Evolutionary conservation across 2,113 vertebrate species (phyloP).

Genomic region (Notarius lentiginosus): DNA sequence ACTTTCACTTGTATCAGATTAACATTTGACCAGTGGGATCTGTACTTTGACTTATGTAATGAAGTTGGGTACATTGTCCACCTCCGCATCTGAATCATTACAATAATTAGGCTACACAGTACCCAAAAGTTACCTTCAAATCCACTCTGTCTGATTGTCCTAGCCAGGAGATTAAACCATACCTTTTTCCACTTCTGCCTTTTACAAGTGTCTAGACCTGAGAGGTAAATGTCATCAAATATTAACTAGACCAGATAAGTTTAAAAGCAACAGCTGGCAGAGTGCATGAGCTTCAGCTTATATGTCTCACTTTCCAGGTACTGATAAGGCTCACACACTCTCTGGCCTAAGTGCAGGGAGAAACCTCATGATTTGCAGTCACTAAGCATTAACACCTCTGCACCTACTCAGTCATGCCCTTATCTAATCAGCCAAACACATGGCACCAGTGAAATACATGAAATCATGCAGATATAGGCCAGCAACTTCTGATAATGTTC

Average conservation of each 20-base stretch:
- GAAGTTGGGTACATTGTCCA: no score
- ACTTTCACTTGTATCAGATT: no score
- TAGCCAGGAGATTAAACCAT: neutral
- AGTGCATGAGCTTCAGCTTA: neutral
- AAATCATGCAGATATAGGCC: neutral
- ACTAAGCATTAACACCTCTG: neutral
- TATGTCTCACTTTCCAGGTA: constrained; percentile 18
- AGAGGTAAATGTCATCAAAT: constrained; percentile 2
- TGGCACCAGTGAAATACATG: neutral
- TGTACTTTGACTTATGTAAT: no score
- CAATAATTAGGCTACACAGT: neutral
- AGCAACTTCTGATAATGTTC: neutral
- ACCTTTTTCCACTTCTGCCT: neutral
- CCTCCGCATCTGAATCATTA: no score
- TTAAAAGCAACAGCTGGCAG: constrained; percentile 13
- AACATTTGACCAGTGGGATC: no score
- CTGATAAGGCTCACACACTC: neutral
- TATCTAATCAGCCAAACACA: neutral
- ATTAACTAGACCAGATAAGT: constrained; percentile 19
- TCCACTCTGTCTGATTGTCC: neutral
- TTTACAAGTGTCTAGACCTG: neutral
- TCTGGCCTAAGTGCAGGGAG: neutral
- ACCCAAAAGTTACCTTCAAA: neutral
- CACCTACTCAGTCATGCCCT: neutral
- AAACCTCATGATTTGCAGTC: neutral